Evolutionary conservation across 2,113 vertebrate species (phyloP).

Genomic region (Notothenia coriiceps): DNA sequence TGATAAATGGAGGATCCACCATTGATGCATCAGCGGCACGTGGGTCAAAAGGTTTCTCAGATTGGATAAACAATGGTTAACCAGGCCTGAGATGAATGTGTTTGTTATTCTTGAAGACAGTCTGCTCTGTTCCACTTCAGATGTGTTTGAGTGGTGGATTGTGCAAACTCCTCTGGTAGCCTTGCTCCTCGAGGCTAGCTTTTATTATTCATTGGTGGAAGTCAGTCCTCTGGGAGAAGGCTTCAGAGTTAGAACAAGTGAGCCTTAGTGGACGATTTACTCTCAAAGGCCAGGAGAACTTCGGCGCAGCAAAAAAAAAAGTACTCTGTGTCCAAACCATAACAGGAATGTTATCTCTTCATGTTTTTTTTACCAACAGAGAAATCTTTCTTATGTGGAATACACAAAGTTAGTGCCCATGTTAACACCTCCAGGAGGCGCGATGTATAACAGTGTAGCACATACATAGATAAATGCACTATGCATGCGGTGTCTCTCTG

Average conservation of each 20-base stretch:
- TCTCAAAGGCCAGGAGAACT: constrained; percentile 34
- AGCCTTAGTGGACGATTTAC: constrained; percentile 49
- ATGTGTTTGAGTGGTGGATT: constrained; percentile 33
- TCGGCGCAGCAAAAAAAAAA: constrained; percentile 11
- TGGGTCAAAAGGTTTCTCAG: constrained; percentile 19
- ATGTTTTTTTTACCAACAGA: constrained; percentile 29
- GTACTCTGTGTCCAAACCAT: neutral
- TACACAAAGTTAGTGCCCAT: neutral
- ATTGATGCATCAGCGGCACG: constrained; percentile 21
- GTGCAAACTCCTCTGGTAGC: constrained; percentile 14
- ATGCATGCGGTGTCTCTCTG: neutral
- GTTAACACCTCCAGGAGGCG: constrained; percentile 12
- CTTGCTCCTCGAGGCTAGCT: constrained; percentile 54
- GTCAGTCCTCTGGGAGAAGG: constrained; percentile 35
- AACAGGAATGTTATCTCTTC: constrained; percentile 13
- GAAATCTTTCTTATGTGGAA: neutral
- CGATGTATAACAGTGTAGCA: constrained; percentile 1
- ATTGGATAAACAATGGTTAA: constrained; percentile 43
- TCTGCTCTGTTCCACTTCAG: constrained; percentile 14
- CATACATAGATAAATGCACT: constrained; percentile 19
- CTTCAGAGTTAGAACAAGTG: constrained; percentile 51
- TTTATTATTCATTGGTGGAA: constrained; percentile 71
- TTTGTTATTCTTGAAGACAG: constrained; percentile 33
- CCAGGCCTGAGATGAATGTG: constrained; percentile 35
- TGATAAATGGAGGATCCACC: constrained; percentile 56